phyloP scores from a whole-genome alignment of 2,113 vertebrate species.

The Calypte anna region DNA sequence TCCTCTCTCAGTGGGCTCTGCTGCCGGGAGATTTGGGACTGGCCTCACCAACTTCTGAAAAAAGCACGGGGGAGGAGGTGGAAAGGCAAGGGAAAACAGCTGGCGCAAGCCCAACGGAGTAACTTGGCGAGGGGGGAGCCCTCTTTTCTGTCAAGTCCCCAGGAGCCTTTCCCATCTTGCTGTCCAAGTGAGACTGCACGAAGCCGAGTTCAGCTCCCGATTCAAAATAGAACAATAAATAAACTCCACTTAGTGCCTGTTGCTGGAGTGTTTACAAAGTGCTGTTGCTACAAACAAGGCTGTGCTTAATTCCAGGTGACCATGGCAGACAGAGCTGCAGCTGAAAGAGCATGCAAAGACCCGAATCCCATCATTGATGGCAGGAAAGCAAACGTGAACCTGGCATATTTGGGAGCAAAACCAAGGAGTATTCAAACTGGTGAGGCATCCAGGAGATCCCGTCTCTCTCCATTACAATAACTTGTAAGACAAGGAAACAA shows the following conservation, averaged over 20 bases:
- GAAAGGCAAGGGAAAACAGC: background rate
- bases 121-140: background rate
- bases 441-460: slow-evolving; percentile 64
- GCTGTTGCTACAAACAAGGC: slow-evolving; percentile 34
- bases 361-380: slow-evolving; percentile 98
- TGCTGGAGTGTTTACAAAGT: background rate
- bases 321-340: slow-evolving; percentile 91
- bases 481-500: background rate
- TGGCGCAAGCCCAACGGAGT: background rate
- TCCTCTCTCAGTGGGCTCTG: no score
- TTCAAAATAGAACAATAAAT: background rate
- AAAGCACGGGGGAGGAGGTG: background rate
- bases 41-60: accelerated
- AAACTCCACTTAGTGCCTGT: background rate
- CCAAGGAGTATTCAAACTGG: slow-evolving; percentile 94
- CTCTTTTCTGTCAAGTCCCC: accelerated
- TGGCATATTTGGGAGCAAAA: slow-evolving; percentile 96
- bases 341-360: slow-evolving; percentile 95
- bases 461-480: slow-evolving; percentile 15
- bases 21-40: no score
- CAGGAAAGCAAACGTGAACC: slow-evolving; percentile 96
- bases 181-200: background rate
- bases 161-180: background rate
- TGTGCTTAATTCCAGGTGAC: slow-evolving; percentile 84
- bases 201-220: background rate